Conservation (phyloP, 2,888 invertebrate genomes). For the Drosophila paramelanica region DNA sequence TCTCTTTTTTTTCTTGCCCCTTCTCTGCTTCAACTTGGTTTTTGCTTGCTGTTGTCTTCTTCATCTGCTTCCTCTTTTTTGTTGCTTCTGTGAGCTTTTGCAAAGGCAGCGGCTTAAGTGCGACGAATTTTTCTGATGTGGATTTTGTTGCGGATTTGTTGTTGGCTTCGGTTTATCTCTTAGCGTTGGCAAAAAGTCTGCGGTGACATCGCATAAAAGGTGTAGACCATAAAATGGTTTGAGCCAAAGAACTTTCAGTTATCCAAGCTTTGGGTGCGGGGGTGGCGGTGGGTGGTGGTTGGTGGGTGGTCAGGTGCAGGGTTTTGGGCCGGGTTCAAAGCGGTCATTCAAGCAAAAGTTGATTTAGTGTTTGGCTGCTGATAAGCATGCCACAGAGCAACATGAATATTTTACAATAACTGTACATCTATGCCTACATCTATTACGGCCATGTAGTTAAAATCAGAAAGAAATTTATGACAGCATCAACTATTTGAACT, state of each 20-base stretch:
- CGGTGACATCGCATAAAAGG: constrained; percentile 76
- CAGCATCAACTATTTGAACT: not conserved
- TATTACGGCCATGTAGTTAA: constrained; percentile 6
- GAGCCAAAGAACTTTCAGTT: constrained; percentile 25
- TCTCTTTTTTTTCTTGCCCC: constrained; percentile 32
- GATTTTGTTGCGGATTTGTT: constrained; percentile 74
- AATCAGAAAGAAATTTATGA: constrained; percentile 10
- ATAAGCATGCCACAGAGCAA: constrained; percentile 45
- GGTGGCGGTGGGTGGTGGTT: not conserved
- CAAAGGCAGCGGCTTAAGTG: constrained; percentile 67
- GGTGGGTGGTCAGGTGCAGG: not conserved
- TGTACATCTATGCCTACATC: constrained; percentile 9
- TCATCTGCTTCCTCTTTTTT: constrained; percentile 3
- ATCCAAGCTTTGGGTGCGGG: not conserved
- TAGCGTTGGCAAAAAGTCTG: constrained; percentile 34
- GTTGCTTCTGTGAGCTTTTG: constrained; percentile 28
- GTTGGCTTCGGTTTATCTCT: constrained; percentile 76
- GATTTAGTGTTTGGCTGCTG: constrained; percentile 68
- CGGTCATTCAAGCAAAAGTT: constrained; percentile 67
- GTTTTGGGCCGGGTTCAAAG: constrained; percentile 9
- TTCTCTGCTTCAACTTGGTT: not conserved
- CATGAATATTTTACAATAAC: constrained; percentile 41
- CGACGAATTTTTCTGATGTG: constrained; percentile 74
- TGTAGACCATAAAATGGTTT: constrained; percentile 59
- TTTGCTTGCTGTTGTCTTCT: constrained; percentile 9